Evolutionary conservation across 2,888 invertebrate genomes (phyloP), one percentile per base, ranked within the genome.

Genomic region (Orchesella flavescens): DNA sequence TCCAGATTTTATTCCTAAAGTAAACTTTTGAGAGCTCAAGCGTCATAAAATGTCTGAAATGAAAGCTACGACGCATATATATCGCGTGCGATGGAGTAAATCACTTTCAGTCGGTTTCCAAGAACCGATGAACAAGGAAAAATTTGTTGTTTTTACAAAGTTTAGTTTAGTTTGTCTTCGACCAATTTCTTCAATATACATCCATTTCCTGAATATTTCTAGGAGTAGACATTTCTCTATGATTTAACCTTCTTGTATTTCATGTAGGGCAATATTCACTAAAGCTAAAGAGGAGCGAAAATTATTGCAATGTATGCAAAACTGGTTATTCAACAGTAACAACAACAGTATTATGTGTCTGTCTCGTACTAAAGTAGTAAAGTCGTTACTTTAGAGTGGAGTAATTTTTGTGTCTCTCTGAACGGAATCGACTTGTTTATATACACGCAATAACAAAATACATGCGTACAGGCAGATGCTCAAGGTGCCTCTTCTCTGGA

Each of bases 301-400:
- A 59, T 63, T 63, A 15, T 71, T 78, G 71, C 78, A 65, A 78
- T 53, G 53, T 71, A 71, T 71, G 71, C 71, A 78, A 78, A 78
- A 78, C 78, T 59, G 78, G 78, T 78, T 71, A 49, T 71, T 71
- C 63, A 71, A 69, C 49, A 59, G 68, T 49, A 68, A 59, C 49
- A 74, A 66, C 65, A 66, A 65, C 46, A 77, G 77, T 77, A 77
- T 76, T 55, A 76, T 66, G 66, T 76, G 53, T 76, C 66, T 65
- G 75, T 7, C 21, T 53, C 72, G 17, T 59, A 59, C 59, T 13
- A 21, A 12, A 57, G n/a, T 46, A 10, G 13, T 46, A n/a, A 34
- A 34, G 34, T 34, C 34, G 65, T 44, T 75, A 34, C 34, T 74
- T 74, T 46, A 4, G 63, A 63, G 74, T 46, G 63, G 21, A 53